Base-by-base conservation (phyloP, 2,888 invertebrate genomes). In the Sthenelais limicola region DNA sequence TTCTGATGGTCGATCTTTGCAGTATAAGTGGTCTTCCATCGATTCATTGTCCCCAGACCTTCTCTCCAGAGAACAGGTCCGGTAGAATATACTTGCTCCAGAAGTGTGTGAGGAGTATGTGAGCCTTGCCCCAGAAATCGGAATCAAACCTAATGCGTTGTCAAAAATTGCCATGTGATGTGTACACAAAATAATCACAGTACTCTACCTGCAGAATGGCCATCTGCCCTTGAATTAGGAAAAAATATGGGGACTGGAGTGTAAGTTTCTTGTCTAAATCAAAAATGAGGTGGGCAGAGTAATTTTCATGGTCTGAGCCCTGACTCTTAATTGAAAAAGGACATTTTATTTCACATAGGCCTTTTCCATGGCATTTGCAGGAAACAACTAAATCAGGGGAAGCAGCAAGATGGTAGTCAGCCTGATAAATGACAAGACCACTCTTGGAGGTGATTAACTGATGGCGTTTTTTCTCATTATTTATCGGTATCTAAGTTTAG, bases 221-320 rank as follows among this genome's bases (percentile, higher is more conserved):
- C 56, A 56, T 56, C 30, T 56, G 33, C 4, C 32, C 56, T 28
- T 56, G 56, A 18, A 56, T 56, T 35, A 33, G 56, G 1, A 32
- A 4, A 12, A 21, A 32, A n/a, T 32, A 28, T 3, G 28, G 28
- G 3, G 56, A 56, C 56, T 32, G 18, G 2, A 32, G 7, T 30
- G 21, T 56, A 18, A 21, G 26, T 2, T 15, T 2, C 35, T 18
- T 32, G 15, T n/a, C 18, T 18, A 2, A 2, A 32, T 28, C 18
- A 3, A 30, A 3, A 2, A 12, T 15, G 3, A 56, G 26, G 26
- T 52, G 52, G n/a, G 51, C 5, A 15, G 4, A 15, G 21, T 56
- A 56, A 35, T 56, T 56, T 5, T 28, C 30, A 4, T 28, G 32
- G 3, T 18, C 15, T 4, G 56, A 35, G 3, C 7, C 3, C 21